These are phyloP conservation scores for Pachycephus smyrnensis DNA, from an alignment of 2,888 invertebrate species.

Conservation along the genomic window DNA sequence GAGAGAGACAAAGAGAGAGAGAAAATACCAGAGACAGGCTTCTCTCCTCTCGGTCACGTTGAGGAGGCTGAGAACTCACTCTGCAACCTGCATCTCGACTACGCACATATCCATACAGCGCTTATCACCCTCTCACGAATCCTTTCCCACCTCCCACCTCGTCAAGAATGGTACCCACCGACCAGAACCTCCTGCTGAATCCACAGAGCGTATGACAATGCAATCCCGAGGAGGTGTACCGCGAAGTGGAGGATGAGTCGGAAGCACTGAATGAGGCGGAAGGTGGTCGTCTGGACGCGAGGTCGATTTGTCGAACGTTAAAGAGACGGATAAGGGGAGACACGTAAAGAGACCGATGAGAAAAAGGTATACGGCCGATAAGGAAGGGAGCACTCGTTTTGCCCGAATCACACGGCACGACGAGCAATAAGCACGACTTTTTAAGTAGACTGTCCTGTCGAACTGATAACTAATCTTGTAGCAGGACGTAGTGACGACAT, in stretches of 20 bases:
- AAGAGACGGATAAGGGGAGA: conserved; percentile 7
- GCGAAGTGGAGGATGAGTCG: not conserved
- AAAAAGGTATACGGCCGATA: not conserved
- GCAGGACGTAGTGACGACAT: conserved; percentile 43
- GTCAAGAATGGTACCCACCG: not conserved
- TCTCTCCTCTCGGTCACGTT: conserved; percentile 8
- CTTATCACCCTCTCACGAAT: not conserved
- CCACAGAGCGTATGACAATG: not conserved
- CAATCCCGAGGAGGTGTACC: not conserved
- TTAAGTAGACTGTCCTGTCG: conserved; percentile 52
- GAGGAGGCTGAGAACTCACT: conserved; percentile 44
- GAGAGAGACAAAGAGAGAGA: conserved; percentile 12
- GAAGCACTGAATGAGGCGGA: not conserved
- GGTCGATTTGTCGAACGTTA: not conserved
- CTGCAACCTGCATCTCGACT: conserved; percentile 29
- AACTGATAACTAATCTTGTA: conserved; percentile 53
- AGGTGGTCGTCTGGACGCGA: not conserved
- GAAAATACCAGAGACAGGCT: conserved; percentile 7
- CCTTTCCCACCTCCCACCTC: not conserved
- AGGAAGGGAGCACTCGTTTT: conserved; percentile 11
- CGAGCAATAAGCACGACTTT: conserved; percentile 20
- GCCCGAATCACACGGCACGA: not conserved
- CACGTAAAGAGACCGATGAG: not conserved
- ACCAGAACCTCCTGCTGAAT: not conserved
- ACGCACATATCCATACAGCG: conserved; percentile 19